Conservation (phyloP, 1,140 invertebrate species). For the Leucophenga varia region DNA sequence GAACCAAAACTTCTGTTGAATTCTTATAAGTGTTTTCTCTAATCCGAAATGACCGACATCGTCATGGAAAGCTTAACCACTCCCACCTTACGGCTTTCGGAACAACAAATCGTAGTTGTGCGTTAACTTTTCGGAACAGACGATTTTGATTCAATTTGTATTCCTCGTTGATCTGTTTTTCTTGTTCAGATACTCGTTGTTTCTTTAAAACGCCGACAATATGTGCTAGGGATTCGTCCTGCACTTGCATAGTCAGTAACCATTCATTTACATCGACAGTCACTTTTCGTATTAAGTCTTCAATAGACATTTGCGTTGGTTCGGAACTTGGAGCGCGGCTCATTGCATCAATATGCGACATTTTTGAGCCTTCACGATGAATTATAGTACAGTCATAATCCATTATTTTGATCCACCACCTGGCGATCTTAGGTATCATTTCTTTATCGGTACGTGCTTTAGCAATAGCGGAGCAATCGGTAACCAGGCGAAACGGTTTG, state of each 20-base stretch:
- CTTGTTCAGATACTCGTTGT: neutral
- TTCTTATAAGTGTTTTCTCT: constrained; percentile 25
- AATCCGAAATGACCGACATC: constrained; percentile 29
- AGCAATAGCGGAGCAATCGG: constrained; percentile 50
- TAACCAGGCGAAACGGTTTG: constrained; percentile 48
- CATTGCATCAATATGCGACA: constrained; percentile 25
- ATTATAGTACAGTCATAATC: constrained; percentile 14
- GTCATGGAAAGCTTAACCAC: constrained; percentile 19
- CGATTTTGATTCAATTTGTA: constrained; percentile 6
- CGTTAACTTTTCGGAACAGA: neutral
- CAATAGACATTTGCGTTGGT: neutral
- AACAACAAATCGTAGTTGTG: constrained; percentile 3
- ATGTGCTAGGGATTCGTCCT: neutral
- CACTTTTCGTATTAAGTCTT: constrained; percentile 2
- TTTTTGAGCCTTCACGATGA: constrained; percentile 9
- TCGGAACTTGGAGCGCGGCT: constrained; percentile 4
- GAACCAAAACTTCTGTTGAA: constrained; percentile 31
- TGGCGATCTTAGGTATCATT: constrained; percentile 28
- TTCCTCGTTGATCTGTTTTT: constrained; percentile 7
- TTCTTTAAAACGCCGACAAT: constrained; percentile 2
- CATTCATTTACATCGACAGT: neutral
- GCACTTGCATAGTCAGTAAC: constrained; percentile 4
- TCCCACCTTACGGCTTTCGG: constrained; percentile 13
- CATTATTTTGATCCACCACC: constrained; percentile 21
- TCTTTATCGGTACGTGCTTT: constrained; percentile 49